These are phyloP conservation scores for Microplitis deprimator DNA, from an alignment of 2,888 invertebrate species.

Conservation along the genomic window DNA sequence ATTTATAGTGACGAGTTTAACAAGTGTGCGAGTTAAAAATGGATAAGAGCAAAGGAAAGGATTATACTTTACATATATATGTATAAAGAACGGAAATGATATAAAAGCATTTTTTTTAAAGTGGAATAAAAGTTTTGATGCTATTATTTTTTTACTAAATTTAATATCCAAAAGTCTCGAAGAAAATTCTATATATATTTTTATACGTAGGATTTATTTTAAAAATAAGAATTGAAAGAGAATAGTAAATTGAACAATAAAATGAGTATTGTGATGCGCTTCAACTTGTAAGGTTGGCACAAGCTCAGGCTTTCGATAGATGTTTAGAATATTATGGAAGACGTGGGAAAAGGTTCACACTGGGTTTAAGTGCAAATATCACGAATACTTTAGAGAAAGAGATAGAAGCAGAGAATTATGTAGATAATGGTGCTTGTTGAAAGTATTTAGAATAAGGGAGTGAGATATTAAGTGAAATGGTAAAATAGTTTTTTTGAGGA, in stretches of 20 bases:
- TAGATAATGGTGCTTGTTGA: neutral
- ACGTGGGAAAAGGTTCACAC: constrained; percentile 38
- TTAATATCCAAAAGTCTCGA: neutral
- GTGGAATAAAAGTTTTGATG: neutral
- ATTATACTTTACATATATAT: neutral
- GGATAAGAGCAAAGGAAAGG: neutral
- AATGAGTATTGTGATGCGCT: neutral
- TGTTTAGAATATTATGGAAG: constrained; percentile 41
- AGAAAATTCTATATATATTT: no score
- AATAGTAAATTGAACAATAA: neutral
- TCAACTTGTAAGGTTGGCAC: constrained; percentile 14
- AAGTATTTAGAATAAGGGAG: neutral
- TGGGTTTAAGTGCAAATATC: constrained; percentile 27
- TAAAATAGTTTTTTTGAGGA: neutral
- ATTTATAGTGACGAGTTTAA: neutral
- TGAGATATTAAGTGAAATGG: constrained; percentile 11
- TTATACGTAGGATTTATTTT: no score
- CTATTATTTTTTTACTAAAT: neutral
- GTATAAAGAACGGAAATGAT: neutral
- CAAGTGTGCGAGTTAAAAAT: neutral
- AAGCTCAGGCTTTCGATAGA: constrained; percentile 25
- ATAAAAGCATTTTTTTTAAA: neutral
- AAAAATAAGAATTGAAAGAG: neutral
- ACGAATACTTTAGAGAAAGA: constrained; percentile 7
- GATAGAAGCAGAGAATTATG: constrained; percentile 9